phyloP scores from a whole-genome alignment of 2,113 vertebrate species.

The Catharus fuscescens region DNA sequence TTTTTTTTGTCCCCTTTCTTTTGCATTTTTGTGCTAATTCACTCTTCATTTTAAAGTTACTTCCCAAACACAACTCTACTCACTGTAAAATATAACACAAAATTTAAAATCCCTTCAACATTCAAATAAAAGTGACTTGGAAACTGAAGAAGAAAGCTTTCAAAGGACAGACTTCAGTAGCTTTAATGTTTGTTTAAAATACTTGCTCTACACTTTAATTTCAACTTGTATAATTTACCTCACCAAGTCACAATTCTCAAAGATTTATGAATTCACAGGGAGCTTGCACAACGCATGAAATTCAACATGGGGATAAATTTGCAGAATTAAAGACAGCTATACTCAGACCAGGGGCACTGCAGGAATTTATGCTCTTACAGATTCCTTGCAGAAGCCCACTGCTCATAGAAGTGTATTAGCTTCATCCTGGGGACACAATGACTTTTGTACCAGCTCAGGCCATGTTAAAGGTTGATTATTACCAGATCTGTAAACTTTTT shows the following conservation, averaged over 20 bases:
- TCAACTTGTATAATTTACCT: constrained; percentile 13
- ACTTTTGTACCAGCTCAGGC: background rate
- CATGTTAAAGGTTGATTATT: background rate
- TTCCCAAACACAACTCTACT: constrained; percentile 38
- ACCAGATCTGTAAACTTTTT: background rate
- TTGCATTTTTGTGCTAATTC: background rate
- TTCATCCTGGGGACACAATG: fast-evolving
- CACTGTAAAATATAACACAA: background rate
- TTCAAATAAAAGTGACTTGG: constrained; percentile 17
- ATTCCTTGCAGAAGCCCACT: background rate
- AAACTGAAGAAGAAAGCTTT: constrained; percentile 27
- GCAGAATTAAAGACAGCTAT: background rate
- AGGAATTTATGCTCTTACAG: background rate
- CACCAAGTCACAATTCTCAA: background rate
- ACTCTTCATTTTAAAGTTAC: background rate
- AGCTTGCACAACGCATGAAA: background rate
- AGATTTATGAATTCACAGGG: constrained; percentile 2
- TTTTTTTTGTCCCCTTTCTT: background rate
- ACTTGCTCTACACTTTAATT: constrained; percentile 19
- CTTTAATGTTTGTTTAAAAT: constrained; percentile 41
- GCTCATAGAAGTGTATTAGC: background rate
- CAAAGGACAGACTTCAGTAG: background rate
- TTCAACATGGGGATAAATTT: background rate
- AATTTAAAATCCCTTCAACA: constrained; percentile 6
- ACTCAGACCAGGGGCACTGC: background rate